Evolutionary conservation across 23 tunicate genomes (phyloP), one percentile per base, ranked within the genome.

Genomic region (Oikopleura dioica): DNA sequence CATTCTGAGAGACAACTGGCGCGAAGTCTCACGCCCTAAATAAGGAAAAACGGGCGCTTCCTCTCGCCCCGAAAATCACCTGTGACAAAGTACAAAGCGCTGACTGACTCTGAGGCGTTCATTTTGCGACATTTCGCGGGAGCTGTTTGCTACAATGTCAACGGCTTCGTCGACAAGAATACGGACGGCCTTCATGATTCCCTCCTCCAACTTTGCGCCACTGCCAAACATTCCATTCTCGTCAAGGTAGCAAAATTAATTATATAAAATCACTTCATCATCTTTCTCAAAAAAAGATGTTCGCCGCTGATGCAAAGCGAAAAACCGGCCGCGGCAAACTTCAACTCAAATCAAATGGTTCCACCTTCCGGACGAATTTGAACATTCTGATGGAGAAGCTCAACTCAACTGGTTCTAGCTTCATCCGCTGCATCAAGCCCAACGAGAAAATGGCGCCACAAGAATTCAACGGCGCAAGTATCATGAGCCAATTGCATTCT

Each of bases 381-480:
- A 37, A 36, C 35, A 76, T 76, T 24, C 59, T 0, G 30, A 58
- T 91, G 68, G 84, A 85, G 28, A 94, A 94, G 38, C 81, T 94
- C 0, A 50, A 76, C 58, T 81, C 69, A 35, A 94, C 99, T 29
- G 99, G 99, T 12, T 86, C 99, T 4, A 81, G 83, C 51, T 94
- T 94, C 37, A 94, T 94, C 34, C 81, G 99, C 35, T 94, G 99
- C 82, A 86, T 94, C 83, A 94, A 94, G 38, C 99, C 99, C 1
- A 94, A 94, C 38, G 69, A 86, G 1, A 76, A 86, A 30, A 94
- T 94, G 99, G 78, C 77, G 37, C 81, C 76, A 38, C 79, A 81
- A 32, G 38, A 83, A 35, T 94, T 94, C 50, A 85, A 86, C 59
- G 99, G 99, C 12, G 85, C 89, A 1, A 87, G 83, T 59, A 94